These are phyloP conservation scores for Martes martes DNA, from an alignment of 2,113 vertebrate species.

Conservation along the genomic window DNA sequence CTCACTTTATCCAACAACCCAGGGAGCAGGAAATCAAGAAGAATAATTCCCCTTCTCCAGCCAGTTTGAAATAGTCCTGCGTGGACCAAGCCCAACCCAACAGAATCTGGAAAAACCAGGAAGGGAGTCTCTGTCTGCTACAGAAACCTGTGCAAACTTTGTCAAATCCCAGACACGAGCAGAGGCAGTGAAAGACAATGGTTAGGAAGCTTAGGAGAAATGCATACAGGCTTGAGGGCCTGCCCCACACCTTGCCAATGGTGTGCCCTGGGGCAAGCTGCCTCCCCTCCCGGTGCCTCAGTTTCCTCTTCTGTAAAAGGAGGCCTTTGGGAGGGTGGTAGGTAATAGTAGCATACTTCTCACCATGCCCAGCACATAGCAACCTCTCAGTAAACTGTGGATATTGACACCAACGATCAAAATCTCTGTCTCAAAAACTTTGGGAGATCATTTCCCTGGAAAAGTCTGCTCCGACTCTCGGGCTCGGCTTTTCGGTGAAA, in stretches of 20 bases:
- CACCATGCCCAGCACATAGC: too few species aligned
- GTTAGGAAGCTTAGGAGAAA: background rate
- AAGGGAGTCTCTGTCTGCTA: background rate
- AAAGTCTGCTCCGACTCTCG: too few species aligned
- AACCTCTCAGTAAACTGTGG: too few species aligned
- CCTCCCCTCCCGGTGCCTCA: background rate
- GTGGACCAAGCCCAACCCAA: background rate
- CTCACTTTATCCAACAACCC: background rate
- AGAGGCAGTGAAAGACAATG: background rate
- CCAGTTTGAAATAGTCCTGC: background rate
- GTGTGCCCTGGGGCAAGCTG: background rate
- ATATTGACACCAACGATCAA: too few species aligned
- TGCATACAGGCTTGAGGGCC: background rate
- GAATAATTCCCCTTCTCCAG: background rate
- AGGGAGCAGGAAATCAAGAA: background rate
- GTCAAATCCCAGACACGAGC: background rate
- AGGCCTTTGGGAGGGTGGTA: too few species aligned
- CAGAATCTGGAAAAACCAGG: background rate
- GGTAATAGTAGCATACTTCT: too few species aligned
- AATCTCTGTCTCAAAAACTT: too few species aligned
- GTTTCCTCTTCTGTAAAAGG: background rate
- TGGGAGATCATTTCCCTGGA: too few species aligned
- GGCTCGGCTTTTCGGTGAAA: too few species aligned
- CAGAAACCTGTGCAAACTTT: background rate
- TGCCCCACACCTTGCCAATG: accelerated